Evolutionary conservation across 2,797 vertebrate species (phyloP), one percentile per base, ranked within the genome.

Genomic region (Anableps anableps): DNA sequence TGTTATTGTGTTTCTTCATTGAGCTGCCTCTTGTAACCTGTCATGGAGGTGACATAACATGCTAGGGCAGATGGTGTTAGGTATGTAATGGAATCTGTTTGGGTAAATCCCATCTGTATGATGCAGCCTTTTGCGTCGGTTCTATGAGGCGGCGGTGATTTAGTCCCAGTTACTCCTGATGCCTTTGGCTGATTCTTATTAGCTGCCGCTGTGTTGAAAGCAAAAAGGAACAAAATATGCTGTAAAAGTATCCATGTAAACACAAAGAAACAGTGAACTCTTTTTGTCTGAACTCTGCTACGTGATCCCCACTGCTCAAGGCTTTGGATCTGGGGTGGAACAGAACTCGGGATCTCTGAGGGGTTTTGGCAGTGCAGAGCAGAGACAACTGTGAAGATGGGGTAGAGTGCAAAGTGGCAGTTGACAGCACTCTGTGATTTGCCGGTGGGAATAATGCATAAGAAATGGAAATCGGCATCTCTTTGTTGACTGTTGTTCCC

Each of bases 401-500:
- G 83, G 83, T 91, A 85, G 88, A 82, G 86, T 89, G 92, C 86
- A 84, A 89, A 92, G 91, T 89, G 88, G 79, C 88, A 80, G 89
- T 89, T 94, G 94, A 94, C 93, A 91, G 92, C 93, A 88, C 82
- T 91, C 89, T 87, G 89, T 83, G 87, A 93, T 91, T 91, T 86
- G 83, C 93, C 91, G 66, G 74, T 84, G 91, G 95, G 94, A 95
- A 92, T 94, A 90, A 92, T 84, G 88, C 90, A 92, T 91, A 91
- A 92, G 88, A 88, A 90, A 94, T 94, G 90, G 88, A 92, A 95
- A 93, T 92, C 87, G 81, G 91, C 88, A 38, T 92, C 89, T 94
- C 93, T 95, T 95, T 95, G 94, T 94, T 94, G 92, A 95, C 94
- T 93, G 92, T 94, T 95, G 92, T 94, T 96, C 93, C 93, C 93